Conservation (phyloP, 2,797 vertebrate genomes). For the Malacoctenus gilli region DNA sequence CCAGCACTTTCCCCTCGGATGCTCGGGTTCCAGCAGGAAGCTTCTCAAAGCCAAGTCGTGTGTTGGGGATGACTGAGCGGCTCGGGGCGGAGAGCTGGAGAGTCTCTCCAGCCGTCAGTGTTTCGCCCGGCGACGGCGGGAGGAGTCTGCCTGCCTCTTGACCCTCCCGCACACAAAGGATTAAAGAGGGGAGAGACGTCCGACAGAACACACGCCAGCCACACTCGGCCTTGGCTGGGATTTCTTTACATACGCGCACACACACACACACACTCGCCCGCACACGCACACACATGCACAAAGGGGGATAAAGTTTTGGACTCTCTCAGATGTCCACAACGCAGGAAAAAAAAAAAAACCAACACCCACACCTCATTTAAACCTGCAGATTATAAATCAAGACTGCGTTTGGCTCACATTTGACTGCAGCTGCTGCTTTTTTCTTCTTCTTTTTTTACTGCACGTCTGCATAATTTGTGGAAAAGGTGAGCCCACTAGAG, state of each 20-base stretch:
- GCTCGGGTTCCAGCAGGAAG: no score
- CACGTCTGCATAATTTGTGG: constrained; percentile 37
- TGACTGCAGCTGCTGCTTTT: constrained; percentile 21
- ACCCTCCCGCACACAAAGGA: constrained; percentile 74
- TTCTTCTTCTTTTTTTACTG: constrained; percentile 3
- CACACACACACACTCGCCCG: constrained; percentile 16
- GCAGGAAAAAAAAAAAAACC: constrained; percentile 12
- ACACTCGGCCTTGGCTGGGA: constrained; percentile 57
- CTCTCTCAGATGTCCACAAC: constrained; percentile 30
- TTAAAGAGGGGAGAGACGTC: constrained; percentile 67
- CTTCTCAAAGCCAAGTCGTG: background rate
- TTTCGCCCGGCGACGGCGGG: constrained; percentile 56
- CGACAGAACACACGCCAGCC: constrained; percentile 71
- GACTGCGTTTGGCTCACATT: constrained; percentile 11
- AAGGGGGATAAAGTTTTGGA: constrained; percentile 10
- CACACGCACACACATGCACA: constrained; percentile 12
- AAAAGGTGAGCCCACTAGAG: constrained; percentile 48
- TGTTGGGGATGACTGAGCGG: background rate
- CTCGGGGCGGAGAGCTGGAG: constrained; percentile 42
- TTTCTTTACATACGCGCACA: constrained; percentile 52
- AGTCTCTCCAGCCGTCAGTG: constrained; percentile 48
- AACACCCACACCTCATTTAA: constrained; percentile 35
- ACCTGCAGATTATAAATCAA: constrained; percentile 17
- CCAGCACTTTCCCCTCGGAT: no score
- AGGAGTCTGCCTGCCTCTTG: constrained; percentile 70